Evolutionary conservation across 2,888 invertebrate species (phyloP).

Genomic region (Watsonalla binaria): DNA sequence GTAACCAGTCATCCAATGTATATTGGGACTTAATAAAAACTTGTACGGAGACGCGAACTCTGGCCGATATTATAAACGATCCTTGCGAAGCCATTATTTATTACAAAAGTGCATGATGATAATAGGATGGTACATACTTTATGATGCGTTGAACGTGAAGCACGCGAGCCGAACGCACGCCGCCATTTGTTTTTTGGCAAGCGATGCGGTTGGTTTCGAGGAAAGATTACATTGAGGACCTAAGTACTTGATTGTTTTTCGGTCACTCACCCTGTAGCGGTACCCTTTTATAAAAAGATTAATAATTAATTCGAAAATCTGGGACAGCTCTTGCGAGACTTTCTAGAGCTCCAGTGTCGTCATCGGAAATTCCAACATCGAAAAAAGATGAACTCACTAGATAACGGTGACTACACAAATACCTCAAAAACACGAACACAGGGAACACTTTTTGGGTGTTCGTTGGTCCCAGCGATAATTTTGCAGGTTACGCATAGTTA

Average conservation of each 20-base stretch:
- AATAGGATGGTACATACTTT: constrained; percentile 51
- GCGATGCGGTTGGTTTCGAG: constrained; percentile 59
- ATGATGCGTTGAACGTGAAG: constrained; percentile 40
- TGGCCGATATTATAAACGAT: constrained; percentile 53
- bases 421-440: not conserved
- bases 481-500: constrained; percentile 5
- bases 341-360: constrained; percentile 5
- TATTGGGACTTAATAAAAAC: constrained; percentile 49
- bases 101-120: constrained; percentile 60
- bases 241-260: constrained; percentile 73
- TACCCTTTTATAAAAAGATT: constrained; percentile 47
- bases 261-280: constrained; percentile 58
- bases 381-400: not conserved
- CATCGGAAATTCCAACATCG: constrained; percentile 3
- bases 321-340: constrained; percentile 29
- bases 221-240: constrained; percentile 69
- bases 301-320: constrained; percentile 44
- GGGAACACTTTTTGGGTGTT: not conserved
- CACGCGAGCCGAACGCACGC: constrained; percentile 39
- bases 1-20: constrained; percentile 48
- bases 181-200: constrained; percentile 64
- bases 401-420: no score
- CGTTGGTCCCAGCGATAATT: not conserved
- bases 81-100: constrained; percentile 54
- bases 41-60: constrained; percentile 35